Conservation (phyloP, 2,888 invertebrate genomes). For the Apotomis betuletana region DNA sequence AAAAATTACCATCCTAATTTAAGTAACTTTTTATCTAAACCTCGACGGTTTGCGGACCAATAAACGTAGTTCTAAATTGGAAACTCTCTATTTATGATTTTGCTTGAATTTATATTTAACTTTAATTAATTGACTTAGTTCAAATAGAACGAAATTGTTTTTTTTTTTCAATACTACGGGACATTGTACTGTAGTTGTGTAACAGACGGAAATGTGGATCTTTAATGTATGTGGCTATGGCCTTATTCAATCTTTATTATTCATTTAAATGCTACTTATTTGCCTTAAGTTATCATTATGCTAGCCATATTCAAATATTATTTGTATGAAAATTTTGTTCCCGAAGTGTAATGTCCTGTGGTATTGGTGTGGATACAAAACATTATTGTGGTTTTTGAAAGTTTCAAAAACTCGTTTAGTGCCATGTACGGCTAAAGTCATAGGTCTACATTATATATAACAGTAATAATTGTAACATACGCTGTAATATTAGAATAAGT, state of each 20-base stretch:
- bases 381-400: conserved; percentile 41
- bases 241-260: neutral
- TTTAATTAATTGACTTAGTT: conserved; percentile 12
- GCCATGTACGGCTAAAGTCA: conserved; percentile 70
- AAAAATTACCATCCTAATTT: neutral
- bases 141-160: neutral
- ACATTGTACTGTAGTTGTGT: conserved; percentile 2
- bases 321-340: neutral
- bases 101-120: conserved; percentile 20
- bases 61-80: conserved; percentile 41
- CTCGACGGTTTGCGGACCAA: conserved; percentile 41
- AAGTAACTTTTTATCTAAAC: too few species aligned
- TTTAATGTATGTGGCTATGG: neutral
- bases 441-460: conserved; percentile 53
- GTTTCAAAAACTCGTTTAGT: conserved; percentile 55
- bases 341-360: conserved; percentile 2
- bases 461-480: conserved; percentile 54
- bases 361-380: neutral
- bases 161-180: neutral
- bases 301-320: neutral
- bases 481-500: conserved; percentile 64
- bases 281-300: neutral
- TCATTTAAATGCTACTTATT: conserved; percentile 18
- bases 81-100: conserved; percentile 44
- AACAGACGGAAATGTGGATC: neutral